phyloP scores from a whole-genome alignment of 2,888 invertebrate genomes.

The Dasypolia templi region DNA sequence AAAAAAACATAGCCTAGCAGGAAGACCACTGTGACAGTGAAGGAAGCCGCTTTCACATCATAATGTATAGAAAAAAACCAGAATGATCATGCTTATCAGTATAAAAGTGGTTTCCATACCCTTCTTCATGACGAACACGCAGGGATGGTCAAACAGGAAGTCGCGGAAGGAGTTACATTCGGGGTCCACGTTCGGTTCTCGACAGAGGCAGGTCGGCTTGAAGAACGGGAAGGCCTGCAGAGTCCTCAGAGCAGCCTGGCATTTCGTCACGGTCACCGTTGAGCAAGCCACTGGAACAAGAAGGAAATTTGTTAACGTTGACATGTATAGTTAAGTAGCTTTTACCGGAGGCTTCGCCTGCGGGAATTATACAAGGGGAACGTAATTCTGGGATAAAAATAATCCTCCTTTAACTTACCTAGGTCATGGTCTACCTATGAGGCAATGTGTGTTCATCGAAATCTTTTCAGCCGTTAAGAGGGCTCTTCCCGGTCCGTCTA shows the following conservation, averaged over 20 bases:
- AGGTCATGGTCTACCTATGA: no score
- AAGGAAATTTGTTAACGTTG: no score
- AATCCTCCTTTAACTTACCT: no score
- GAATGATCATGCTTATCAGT: neutral
- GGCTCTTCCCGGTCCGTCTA: no score
- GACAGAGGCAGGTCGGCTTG: conserved; percentile 97
- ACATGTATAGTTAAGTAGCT: no score
- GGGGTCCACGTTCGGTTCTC: conserved; percentile 97
- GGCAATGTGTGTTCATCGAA: no score
- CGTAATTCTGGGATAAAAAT: no score
- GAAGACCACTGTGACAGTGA: no score
- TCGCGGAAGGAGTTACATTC: conserved; percentile 98
- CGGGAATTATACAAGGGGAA: no score
- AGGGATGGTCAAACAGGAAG: conserved; percentile 98
- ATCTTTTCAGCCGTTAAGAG: no score
- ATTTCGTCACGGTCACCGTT: conserved; percentile 97
- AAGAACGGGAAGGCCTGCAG: conserved; percentile 98
- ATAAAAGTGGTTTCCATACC: conserved; percentile 89
- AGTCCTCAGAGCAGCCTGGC: conserved; percentile 97
- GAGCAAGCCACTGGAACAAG: conserved; percentile 96
- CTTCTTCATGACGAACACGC: conserved; percentile 97
- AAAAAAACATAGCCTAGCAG: no score
- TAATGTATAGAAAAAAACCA: neutral
- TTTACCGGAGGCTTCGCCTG: no score
- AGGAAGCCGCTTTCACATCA: neutral